These are phyloP conservation scores for Chrysina gloriosa DNA, from an alignment of 2,888 invertebrate species.

Conservation along the genomic window DNA sequence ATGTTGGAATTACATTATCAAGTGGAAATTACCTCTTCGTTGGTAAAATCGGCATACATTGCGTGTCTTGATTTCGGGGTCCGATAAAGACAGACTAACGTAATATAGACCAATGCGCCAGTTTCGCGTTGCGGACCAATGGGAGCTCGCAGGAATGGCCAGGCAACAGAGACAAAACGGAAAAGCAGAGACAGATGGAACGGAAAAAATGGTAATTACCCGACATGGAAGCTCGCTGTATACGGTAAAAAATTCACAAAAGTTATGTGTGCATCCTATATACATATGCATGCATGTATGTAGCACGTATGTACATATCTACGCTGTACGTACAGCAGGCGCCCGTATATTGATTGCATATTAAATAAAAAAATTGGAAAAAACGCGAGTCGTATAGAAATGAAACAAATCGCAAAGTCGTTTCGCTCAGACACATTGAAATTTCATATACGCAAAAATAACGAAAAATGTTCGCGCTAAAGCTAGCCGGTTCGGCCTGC, in stretches of 20 bases:
- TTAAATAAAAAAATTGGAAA: conserved; percentile 56
- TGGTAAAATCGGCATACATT: no score
- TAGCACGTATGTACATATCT: background rate
- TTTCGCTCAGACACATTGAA: conserved; percentile 62
- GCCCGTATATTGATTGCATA: conserved; percentile 62
- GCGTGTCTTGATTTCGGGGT: background rate
- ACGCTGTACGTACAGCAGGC: conserved; percentile 12
- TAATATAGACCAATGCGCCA: background rate
- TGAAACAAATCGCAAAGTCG: conserved; percentile 62
- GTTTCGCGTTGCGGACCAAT: background rate
- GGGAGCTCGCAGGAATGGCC: background rate
- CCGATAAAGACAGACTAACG: background rate
- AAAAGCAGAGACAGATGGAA: conserved; percentile 35
- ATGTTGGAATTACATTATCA: no score
- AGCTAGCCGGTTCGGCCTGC: conserved; percentile 47
- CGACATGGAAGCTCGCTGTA: conserved; percentile 21
- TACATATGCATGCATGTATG: background rate
- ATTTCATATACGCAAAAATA: conserved; percentile 61
- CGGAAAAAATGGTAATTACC: conserved; percentile 37
- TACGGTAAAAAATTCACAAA: conserved; percentile 28
- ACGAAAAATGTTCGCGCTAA: conserved; percentile 54
- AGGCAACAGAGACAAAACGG: conserved; percentile 26
- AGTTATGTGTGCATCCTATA: conserved; percentile 8
- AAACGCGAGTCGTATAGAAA: conserved; percentile 55
- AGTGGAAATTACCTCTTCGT: no score